Base-by-base conservation (phyloP, 1,140 invertebrate species). In the Drosophila fuyamai region DNA sequence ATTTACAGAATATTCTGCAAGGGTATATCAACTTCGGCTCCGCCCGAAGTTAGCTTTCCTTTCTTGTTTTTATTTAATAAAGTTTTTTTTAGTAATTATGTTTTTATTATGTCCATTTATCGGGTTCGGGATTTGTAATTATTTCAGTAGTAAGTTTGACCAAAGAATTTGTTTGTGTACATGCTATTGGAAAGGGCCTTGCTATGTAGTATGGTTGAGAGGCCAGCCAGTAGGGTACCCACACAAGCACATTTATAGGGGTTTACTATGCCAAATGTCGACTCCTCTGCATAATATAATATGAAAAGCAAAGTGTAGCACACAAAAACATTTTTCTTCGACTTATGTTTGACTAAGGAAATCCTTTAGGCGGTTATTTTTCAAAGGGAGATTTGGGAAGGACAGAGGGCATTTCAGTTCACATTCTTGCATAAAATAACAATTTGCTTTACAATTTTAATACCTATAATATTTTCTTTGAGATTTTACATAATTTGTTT, bases 361-460 rank as follows among this genome's bases (percentile, higher is more conserved):
- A 89, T 89, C 84, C 85, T 89, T 89, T 89, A 68, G 77, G 66
- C 66, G 75, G 68, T 88, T 74, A 77, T 81, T 89, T 88, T 78
- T 59, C 82, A 89, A 88, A 77, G 65, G 73, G 63, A 70, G 76
- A 89, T 84, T 88, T 89, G 35, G 47, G 12, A 57, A 54, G 59
- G 65, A 61, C 54, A 46, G 56, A 63, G 58, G 48, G 70, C 70
- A 40, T 73, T 62, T 51, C 44, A 55, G 32, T 77, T 66, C 51
- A 81, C 74, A 90, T 84, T 89, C 85, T 84, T 89, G 85, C 74
- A 89, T 89, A 79, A 89, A 90, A 89, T 90, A 89, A 89, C 81
- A 89, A 84, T 89, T 89, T 89, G 85, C 85, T 84, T 89, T 84
- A 89, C 76, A 84, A 84, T 84, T 81, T 70, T 90, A 89, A 89